These are phyloP conservation scores for Macaca nemestrina DNA, from an alignment of 2,113 vertebrate species.

Conservation along the genomic window DNA sequence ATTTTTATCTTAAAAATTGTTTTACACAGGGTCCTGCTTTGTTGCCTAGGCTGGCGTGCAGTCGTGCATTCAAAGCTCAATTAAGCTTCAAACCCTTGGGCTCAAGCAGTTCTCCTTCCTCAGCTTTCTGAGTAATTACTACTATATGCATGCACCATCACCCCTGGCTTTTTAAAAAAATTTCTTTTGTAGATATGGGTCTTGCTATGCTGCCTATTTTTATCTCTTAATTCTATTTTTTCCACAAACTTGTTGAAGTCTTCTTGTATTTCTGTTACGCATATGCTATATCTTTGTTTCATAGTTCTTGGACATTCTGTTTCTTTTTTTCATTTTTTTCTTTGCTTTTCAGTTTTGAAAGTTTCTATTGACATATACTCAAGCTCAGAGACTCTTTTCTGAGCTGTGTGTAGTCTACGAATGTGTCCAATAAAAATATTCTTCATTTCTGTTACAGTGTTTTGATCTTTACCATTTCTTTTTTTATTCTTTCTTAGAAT, in stretches of 20 bases:
- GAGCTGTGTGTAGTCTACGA: neutral
- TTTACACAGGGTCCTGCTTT: too few relatives aligned
- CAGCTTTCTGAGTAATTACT: too few relatives aligned
- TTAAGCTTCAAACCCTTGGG: too few relatives aligned
- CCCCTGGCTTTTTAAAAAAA: too few relatives aligned
- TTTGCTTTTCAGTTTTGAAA: neutral
- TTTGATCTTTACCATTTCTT: neutral
- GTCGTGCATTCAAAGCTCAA: too few relatives aligned
- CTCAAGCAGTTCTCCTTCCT: too few relatives aligned
- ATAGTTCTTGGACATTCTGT: neutral
- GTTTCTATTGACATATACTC: neutral
- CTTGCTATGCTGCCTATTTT: too few relatives aligned
- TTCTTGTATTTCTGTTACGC: neutral
- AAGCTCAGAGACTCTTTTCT: neutral
- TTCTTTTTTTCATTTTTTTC: neutral
- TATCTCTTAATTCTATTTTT: too few relatives aligned
- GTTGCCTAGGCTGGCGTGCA: too few relatives aligned
- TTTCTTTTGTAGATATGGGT: too few relatives aligned
- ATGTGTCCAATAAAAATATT: neutral
- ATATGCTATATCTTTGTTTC: neutral
- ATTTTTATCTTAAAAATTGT: too few relatives aligned
- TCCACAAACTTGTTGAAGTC: neutral
- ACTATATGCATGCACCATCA: too few relatives aligned
- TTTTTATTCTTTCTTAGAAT: neutral
- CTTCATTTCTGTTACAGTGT: neutral